Base-by-base conservation (phyloP, 37 sponge, comb jelly and placozoan genomes). In the Chondrilla cf. caribensis region DNA sequence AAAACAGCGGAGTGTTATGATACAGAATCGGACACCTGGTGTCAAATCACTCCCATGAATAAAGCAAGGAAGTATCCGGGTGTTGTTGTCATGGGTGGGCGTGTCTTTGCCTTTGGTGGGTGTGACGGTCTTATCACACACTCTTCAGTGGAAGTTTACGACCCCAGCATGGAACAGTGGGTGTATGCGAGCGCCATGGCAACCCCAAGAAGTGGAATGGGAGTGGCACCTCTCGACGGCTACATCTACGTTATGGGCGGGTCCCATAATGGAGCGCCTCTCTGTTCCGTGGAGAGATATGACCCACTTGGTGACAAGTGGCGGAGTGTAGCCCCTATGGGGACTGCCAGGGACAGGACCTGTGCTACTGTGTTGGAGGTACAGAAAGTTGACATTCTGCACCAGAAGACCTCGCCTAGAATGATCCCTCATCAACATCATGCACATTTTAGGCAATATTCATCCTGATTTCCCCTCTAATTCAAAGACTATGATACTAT, bases 261-360 rank as follows among this genome's bases (percentile, higher is more conserved):
- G n/a, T 82, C 83, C 37, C 78, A 87, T 67, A 88, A 85, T n/a
- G 85, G 60, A 11, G 39, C 36, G 3, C 70, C 70, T 38, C 47
- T 82, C 22, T 40, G 65, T 5, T 79, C 83, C 21, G 79, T 86
- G 79, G 90, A 89, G 64, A 60, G 73, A 18, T 89, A 89, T 40
- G 90, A 89, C 64, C 87, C 89, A 21, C 85, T 88, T 60, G 38
- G 57, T 43, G 85, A 92, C 57, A 67, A 73, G 36, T 92, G 93
- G 93, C 31, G 54, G 0, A 25, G 33, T 14, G 81, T 70, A 9
- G 77, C 89, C 4, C 67, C 58, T 36, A 92, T 91, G 91, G 41
- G 39, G 18, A 79, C 58, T 0, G 38, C 47, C 24, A 32, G 79
- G 54, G 78, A 71, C 65, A 33, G 85, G 38, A 51, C 65, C 0